Evolutionary conservation across 2,113 vertebrate genomes (phyloP).

Genomic region (Phodopus roborovskii): DNA sequence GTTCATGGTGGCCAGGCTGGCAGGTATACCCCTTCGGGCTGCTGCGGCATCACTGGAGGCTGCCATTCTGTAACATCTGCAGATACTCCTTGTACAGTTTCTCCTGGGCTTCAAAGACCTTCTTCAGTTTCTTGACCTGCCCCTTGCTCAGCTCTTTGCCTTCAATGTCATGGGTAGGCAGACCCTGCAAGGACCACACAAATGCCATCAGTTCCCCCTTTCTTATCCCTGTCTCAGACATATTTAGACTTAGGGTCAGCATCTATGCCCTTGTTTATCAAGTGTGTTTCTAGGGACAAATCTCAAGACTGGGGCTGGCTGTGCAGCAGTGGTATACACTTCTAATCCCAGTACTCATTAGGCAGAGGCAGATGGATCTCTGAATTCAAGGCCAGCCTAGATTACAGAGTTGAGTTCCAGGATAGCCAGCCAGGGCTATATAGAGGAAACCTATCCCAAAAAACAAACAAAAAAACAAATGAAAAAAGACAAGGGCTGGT

Average conservation of each 20-base stretch:
- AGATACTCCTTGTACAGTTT: conserved; percentile 93
- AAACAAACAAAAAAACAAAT: neutral
- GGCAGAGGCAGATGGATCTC: neutral
- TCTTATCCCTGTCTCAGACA: neutral
- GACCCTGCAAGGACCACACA: conserved; percentile 88
- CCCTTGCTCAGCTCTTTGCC: conserved; percentile 98
- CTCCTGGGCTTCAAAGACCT: conserved; percentile 94
- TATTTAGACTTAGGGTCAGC: neutral
- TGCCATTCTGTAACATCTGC: conserved; percentile 88
- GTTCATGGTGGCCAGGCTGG: neutral
- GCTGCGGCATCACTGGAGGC: conserved; percentile 81
- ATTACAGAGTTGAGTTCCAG: neutral
- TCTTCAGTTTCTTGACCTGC: conserved; percentile 95
- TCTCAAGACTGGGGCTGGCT: neutral
- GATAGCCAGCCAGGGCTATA: neutral
- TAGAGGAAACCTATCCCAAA: neutral
- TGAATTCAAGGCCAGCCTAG: neutral
- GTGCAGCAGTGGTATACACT: neutral
- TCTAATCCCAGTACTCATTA: neutral
- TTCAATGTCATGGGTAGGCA: conserved; percentile 95
- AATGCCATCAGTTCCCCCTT: neutral
- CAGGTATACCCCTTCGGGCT: neutral
- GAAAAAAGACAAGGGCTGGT: neutral
- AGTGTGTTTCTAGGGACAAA: neutral
- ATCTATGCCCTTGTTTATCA: neutral